Percentiles rank a stretch among this genome's conserved stretches.
phyloP scores from a whole-genome alignment of 1,140 invertebrate species.

The Tribolium madens region DNA sequence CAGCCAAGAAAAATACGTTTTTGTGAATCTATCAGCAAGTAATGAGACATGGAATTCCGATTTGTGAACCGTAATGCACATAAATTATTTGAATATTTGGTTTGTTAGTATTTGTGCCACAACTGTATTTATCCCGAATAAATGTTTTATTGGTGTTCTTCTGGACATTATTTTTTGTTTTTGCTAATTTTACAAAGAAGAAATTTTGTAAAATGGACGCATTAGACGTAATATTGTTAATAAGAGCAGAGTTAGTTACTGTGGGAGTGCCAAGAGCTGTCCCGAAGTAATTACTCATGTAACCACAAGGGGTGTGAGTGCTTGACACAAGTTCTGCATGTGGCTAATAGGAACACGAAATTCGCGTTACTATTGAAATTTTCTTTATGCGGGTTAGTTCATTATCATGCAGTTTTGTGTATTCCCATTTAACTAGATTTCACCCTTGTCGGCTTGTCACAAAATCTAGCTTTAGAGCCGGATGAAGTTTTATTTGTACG shows the following conservation, averaged over 20 bases:
- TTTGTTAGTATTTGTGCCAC: too few relatives aligned
- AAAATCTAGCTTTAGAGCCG: constrained; percentile 43
- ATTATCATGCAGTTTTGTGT: constrained; percentile 46
- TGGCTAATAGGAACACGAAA: constrained; percentile 23
- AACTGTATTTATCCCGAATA: too few relatives aligned
- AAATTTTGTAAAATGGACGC: neutral
- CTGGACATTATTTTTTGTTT: too few relatives aligned
- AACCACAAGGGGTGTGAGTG: neutral
- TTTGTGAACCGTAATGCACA: too few relatives aligned
- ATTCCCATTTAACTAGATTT: constrained; percentile 41
- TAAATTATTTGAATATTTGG: too few relatives aligned
- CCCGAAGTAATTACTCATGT: constrained; percentile 19
- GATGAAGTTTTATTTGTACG: constrained; percentile 41
- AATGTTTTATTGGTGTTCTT: too few relatives aligned
- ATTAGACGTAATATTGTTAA: neutral
- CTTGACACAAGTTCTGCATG: constrained; percentile 20
- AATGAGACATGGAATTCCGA: too few relatives aligned
- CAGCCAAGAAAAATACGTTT: too few relatives aligned
- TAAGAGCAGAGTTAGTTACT: neutral
- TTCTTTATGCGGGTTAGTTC: constrained; percentile 32
- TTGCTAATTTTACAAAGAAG: too few relatives aligned
- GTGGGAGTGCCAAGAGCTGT: neutral
- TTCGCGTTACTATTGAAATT: constrained; percentile 34
- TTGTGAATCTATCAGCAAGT: too few relatives aligned
- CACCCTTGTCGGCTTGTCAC: constrained; percentile 45